Conservation (phyloP, 1,140 invertebrate species). For the Cherax destructor region DNA sequence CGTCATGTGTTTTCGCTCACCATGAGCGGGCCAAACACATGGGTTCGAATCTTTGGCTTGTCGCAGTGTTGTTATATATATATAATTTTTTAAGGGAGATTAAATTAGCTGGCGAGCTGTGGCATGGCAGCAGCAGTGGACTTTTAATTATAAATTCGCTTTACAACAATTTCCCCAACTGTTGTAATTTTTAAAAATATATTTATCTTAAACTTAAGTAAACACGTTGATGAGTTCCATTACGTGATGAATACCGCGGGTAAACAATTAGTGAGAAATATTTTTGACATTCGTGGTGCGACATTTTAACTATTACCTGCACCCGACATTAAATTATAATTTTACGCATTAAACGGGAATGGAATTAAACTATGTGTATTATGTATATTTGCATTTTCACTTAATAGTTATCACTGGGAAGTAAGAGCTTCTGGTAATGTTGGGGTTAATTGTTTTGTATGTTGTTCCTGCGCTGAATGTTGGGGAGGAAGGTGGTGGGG, state of each 20-base stretch:
- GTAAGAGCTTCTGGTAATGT: background rate
- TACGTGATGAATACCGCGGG: background rate
- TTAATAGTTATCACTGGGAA: background rate
- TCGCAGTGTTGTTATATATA: no score
- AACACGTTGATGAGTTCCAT: background rate
- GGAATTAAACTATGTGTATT: conserved; percentile 9
- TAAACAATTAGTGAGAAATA: background rate
- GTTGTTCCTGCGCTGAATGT: background rate
- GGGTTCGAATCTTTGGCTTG: no score
- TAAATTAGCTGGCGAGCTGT: no score
- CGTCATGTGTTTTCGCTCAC: no score
- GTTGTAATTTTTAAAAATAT: no score
- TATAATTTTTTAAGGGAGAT: no score
- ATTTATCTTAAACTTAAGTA: background rate
- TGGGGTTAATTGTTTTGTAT: background rate
- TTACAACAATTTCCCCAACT: no score
- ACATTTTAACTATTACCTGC: background rate
- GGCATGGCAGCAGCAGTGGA: no score
- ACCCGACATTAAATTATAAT: background rate
- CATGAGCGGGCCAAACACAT: no score
- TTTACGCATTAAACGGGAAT: background rate
- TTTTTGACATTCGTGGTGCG: background rate
- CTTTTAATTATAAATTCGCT: no score
- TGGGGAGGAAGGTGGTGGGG: background rate
- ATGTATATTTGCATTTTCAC: background rate